Evolutionary conservation across 1,140 invertebrate genomes (phyloP).

Genomic region (Whitmania pigra): DNA sequence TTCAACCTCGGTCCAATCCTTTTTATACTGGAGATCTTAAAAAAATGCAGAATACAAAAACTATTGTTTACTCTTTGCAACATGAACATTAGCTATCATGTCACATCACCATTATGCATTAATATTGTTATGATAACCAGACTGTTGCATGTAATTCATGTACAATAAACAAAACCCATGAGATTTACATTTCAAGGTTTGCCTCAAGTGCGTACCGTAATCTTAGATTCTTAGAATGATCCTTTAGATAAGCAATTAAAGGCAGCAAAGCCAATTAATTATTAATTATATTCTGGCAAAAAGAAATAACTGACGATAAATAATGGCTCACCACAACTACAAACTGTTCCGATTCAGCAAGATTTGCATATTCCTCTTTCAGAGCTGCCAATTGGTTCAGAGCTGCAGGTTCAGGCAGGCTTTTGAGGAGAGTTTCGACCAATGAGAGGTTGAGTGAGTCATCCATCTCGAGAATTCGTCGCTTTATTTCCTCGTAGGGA

Average conservation of each 20-base stretch:
- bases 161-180: neutral
- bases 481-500: constrained; percentile 71
- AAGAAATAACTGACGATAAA: neutral
- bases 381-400: constrained; percentile 66
- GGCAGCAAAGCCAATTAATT: too few species aligned
- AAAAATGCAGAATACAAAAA: constrained; percentile 13
- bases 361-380: constrained; percentile 61
- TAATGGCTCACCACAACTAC: constrained; percentile 64
- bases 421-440: constrained; percentile 64
- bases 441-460: constrained; percentile 65
- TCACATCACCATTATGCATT: too few species aligned
- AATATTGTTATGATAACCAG: too few species aligned
- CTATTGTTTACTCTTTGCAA: neutral
- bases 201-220: neutral
- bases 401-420: constrained; percentile 68
- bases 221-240: too few species aligned
- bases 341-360: constrained; percentile 89
- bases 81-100: too few species aligned
- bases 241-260: too few species aligned
- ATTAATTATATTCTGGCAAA: too few species aligned
- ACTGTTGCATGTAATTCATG: neutral
- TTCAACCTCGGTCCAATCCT: constrained; percentile 70
- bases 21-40: constrained; percentile 66
- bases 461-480: constrained; percentile 70
- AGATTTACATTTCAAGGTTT: neutral